These are phyloP conservation scores for Pseudochirops corinnae DNA, from an alignment of 2,797 vertebrate genomes.

Conservation along the genomic window DNA sequence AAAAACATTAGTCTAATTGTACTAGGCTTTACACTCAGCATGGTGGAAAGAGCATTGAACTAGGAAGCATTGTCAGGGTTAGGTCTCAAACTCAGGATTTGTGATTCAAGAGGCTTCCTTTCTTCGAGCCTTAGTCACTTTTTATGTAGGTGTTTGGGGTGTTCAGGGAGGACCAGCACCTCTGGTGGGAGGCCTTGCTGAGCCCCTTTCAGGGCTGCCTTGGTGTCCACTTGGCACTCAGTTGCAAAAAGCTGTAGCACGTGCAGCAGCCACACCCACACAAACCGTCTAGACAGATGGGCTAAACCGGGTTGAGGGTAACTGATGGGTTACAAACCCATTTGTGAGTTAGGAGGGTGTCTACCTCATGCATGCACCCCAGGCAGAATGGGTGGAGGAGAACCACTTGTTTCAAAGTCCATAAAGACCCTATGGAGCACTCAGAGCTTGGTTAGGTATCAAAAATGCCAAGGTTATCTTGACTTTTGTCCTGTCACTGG, in stretches of 20 bases:
- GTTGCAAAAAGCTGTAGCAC: not conserved
- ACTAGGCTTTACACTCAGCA: not conserved
- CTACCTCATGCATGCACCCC: not conserved
- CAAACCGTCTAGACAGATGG: not conserved
- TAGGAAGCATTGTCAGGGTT: not conserved
- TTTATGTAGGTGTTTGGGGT: not conserved
- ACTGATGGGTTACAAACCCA: not conserved
- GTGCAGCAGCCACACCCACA: not conserved
- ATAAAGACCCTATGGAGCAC: not conserved
- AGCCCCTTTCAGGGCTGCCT: not conserved
- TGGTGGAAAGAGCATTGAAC: not conserved
- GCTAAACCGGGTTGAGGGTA: not conserved
- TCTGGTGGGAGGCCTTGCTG: not conserved
- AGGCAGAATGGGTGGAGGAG: not conserved
- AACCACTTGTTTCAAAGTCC: not conserved
- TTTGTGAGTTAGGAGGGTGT: not conserved
- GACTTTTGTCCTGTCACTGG: not conserved
- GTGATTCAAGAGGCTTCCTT: not conserved
- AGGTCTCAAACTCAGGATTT: not conserved
- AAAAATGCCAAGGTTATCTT: not conserved
- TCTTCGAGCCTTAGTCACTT: not conserved
- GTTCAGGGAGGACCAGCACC: not conserved
- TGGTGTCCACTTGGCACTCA: not conserved
- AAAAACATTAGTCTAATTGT: not conserved
- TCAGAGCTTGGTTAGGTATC: not conserved